These are phyloP conservation scores for Merops nubicus DNA, from an alignment of 2,113 vertebrate genomes.

Conservation along the genomic window DNA sequence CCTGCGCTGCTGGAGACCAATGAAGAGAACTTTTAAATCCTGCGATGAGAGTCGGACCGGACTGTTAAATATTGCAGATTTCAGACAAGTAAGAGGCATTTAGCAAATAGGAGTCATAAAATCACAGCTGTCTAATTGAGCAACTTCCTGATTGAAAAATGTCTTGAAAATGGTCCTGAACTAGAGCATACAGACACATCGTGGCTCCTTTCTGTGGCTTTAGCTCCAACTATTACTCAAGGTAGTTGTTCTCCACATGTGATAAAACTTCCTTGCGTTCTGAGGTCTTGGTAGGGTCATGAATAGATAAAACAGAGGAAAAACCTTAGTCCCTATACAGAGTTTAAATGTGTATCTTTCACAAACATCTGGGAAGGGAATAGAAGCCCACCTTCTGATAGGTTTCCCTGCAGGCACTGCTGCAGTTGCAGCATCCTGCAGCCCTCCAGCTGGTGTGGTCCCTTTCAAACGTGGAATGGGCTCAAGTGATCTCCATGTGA, in stretches of 20 bases:
- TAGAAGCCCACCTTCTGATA: neutral
- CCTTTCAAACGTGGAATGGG: neutral
- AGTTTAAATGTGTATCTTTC: fast-evolving
- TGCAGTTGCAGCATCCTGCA: neutral
- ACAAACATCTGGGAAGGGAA: too few relatives aligned
- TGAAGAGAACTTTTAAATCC: slow-evolving; percentile 67
- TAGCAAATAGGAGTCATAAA: neutral
- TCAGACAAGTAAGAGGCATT: slow-evolving; percentile 69
- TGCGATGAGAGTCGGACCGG: slow-evolving; percentile 41
- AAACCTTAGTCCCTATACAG: neutral
- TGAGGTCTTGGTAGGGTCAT: neutral
- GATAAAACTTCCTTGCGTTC: neutral
- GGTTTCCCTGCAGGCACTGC: neutral
- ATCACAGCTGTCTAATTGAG: neutral
- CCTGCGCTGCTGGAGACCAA: slow-evolving; percentile 67
- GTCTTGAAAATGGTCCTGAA: neutral
- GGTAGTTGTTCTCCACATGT: neutral
- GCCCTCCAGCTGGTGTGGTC: too few relatives aligned
- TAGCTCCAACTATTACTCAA: neutral
- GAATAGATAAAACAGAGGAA: neutral
- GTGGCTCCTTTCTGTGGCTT: neutral
- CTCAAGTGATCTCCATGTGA: neutral
- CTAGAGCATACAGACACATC: neutral
- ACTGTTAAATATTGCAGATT: slow-evolving; percentile 58
- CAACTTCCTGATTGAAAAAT: neutral